Percentiles rank a stretch among this genome's conserved stretches.
These are phyloP conservation scores for Psilopsiagon aurifrons DNA, from an alignment of 2,113 vertebrate genomes.

Conservation along the genomic window DNA sequence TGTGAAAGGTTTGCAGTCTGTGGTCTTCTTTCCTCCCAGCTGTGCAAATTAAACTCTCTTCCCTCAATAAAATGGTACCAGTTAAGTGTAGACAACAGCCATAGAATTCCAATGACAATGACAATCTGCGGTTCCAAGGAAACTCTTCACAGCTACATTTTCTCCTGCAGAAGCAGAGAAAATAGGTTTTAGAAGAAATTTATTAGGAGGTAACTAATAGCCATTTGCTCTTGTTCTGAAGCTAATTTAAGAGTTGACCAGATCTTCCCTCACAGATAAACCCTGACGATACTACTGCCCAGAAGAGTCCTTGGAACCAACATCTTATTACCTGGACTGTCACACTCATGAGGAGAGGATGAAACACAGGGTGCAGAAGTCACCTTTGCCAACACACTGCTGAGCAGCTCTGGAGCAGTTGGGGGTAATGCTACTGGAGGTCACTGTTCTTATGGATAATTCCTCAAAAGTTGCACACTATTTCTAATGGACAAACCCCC, in stretches of 20 bases:
- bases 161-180: conserved; percentile 59
- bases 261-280: conserved; percentile 17
- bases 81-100: neutral
- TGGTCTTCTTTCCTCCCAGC: neutral
- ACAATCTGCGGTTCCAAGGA: neutral
- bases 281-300: conserved; percentile 12
- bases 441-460: neutral
- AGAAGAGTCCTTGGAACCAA: conserved; percentile 2
- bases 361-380: neutral
- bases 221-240: conserved; percentile 58
- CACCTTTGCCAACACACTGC: neutral
- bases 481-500: neutral
- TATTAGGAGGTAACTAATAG: conserved; percentile 26
- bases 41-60: neutral
- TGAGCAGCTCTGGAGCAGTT: neutral
- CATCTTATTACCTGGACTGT: neutral
- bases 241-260: conserved; percentile 26
- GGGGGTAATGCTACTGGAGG: neutral
- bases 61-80: neutral
- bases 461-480: neutral
- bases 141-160: neutral
- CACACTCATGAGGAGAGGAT: neutral
- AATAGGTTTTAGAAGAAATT: conserved; percentile 30
- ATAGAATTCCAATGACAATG: neutral
- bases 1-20: neutral